Evolutionary conservation across 2,797 vertebrate genomes (phyloP).

Genomic region (Peromyscus attwateri): DNA sequence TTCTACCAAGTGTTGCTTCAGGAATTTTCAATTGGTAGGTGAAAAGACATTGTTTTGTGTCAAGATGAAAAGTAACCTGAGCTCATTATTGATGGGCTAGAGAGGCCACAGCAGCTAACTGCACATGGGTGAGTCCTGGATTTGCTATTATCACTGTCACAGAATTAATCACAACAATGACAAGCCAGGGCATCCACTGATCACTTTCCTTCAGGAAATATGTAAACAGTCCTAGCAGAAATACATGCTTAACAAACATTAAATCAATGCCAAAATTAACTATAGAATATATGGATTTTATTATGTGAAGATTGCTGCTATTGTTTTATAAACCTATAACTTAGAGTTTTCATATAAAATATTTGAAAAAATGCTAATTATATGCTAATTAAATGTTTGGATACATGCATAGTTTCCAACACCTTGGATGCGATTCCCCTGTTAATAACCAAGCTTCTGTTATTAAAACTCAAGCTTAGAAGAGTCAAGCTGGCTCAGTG

Average conservation of each 20-base stretch:
- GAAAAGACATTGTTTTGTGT: constrained; percentile 42
- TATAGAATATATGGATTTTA: background rate
- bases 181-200: background rate
- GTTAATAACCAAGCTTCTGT: background rate
- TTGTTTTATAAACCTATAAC: background rate
- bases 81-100: background rate
- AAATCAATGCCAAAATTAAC: background rate
- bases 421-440: background rate
- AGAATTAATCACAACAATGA: constrained; percentile 6
- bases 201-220: constrained; percentile 26
- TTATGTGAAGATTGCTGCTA: background rate
- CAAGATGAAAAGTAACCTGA: background rate
- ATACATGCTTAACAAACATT: background rate
- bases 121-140: background rate
- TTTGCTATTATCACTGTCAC: background rate
- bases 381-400: background rate
- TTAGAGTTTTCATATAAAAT: background rate
- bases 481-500: background rate
- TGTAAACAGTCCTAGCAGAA: background rate
- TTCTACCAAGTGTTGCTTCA: background rate
- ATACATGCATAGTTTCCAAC: background rate
- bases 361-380: background rate
- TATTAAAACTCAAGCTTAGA: background rate
- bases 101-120: background rate
- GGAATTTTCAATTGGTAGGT: background rate